Evolutionary conservation across 2,113 vertebrate species (phyloP).

Genomic region (Rana temporaria): DNA sequence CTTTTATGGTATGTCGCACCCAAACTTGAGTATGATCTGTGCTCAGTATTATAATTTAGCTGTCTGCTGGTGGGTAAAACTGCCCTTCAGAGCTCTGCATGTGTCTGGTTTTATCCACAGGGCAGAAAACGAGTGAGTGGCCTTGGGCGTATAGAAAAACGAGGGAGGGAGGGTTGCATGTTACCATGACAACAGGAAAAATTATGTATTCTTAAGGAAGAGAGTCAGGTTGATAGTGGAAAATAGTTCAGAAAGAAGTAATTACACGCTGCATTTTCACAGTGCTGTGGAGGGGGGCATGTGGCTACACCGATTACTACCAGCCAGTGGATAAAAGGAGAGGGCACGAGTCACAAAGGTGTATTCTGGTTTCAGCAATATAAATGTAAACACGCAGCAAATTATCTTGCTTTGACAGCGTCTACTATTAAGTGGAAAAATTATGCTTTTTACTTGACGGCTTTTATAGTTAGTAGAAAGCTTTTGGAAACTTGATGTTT

Average conservation of each 20-base stretch:
- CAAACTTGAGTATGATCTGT: too few relatives aligned
- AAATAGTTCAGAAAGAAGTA: constrained; percentile 34
- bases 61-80: background rate
- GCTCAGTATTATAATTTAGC: background rate
- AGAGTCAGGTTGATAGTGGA: constrained; percentile 64
- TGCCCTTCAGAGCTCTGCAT: background rate
- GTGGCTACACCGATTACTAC: constrained; percentile 4
- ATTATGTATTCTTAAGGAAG: constrained; percentile 66
- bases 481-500: background rate
- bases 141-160: background rate
- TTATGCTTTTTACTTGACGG: background rate
- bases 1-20: too few relatives aligned
- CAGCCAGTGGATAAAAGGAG: constrained; percentile 31
- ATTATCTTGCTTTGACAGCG: background rate
- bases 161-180: constrained; percentile 21
- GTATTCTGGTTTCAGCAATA: background rate
- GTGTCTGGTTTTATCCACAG: constrained; percentile 2
- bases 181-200: constrained; percentile 74
- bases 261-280: constrained; percentile 58
- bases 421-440: background rate
- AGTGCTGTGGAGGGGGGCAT: constrained; percentile 36
- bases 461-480: background rate
- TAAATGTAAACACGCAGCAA: background rate
- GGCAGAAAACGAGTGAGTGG: background rate
- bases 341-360: background rate